Evolutionary conservation across 1,140 invertebrate species (phyloP).

Genomic region (Drosophila aff.): DNA sequence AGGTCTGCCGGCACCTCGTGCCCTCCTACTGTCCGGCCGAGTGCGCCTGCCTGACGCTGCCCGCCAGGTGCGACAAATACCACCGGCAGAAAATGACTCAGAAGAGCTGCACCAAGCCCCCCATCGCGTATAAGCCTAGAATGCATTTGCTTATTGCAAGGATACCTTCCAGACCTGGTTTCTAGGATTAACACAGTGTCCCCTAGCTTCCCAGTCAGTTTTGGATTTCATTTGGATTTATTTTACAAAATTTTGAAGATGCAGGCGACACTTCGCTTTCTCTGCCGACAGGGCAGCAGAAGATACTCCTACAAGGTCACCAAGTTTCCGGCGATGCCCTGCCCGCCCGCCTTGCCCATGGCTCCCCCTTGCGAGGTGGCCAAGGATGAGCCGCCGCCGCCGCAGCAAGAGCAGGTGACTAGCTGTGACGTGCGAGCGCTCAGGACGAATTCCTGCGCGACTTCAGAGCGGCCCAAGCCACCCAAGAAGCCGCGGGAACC

Average conservation of each 20-base stretch:
- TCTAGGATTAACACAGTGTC: background rate
- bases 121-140: background rate
- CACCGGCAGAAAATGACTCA: background rate
- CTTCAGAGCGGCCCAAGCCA: background rate
- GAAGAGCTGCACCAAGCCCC: slow-evolving; percentile 21
- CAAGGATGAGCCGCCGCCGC: background rate
- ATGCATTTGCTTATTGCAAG: slow-evolving; percentile 6
- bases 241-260: background rate
- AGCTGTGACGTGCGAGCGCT: slow-evolving; percentile 17
- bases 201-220: background rate
- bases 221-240: background rate
- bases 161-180: background rate
- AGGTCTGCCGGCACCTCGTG: slow-evolving; percentile 23
- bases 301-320: background rate
- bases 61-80: slow-evolving; percentile 27
- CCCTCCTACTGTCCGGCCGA: slow-evolving; percentile 31
- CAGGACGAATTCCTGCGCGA: slow-evolving; percentile 9
- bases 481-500: background rate
- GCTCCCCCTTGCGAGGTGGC: background rate
- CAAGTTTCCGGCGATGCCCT: slow-evolving; percentile 19
- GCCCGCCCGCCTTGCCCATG: background rate
- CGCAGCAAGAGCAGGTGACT: background rate
- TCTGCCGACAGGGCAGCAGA: background rate
- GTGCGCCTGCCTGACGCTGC: slow-evolving; percentile 30
- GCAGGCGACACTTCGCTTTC: background rate